Base-by-base conservation (phyloP, 2,797 vertebrate genomes). In the Enteromius trimaculatus region DNA sequence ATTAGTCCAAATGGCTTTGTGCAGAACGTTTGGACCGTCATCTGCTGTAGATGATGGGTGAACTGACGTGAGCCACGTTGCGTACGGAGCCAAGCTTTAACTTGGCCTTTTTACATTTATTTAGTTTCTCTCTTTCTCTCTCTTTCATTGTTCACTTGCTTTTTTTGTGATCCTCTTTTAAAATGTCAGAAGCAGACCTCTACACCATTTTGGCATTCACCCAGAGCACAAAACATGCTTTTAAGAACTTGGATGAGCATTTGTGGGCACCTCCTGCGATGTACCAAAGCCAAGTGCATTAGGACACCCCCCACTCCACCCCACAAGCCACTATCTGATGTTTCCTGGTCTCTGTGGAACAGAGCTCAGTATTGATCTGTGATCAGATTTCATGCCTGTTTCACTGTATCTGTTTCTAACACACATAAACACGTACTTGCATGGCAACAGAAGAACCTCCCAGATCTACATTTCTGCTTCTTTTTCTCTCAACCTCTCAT, bases 351-450 rank as follows among this genome's bases (percentile, higher is more conserved):
- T 60, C 71, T 74, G 29, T 49, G 79, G 84, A 87, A 71, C 53
- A 49, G 66, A 58, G 82, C 64, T 62, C 14, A 39, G 34, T 86
- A 90, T 88, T 87, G 88, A 90, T 88, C 82, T 71, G 79, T 85
- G 87, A 89, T 90, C 86, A 80, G 81, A 83, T 90, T 90, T 88
- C 89, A 87, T 86, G 69, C 85, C 79, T 81, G 84, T 88, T 84
- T 69, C 79, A 42, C 82, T 81, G 71, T 62, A 86, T 85, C 78
- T 83, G 83, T 78, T 83, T 83, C 66, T 51, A 70, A 83, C 53
- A 70, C 44, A 49, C 75, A 51, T 85, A 85, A 86, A 82, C 81
- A 85, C 69, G 16, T 47, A 9, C 75, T 71, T 49, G 49, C 71
- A 81, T 21, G 53, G 60, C 39, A 60, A n/a, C 55, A 77, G 39